Conservation (phyloP, 2,113 vertebrate species). For the Myrmecobius fasciatus region DNA sequence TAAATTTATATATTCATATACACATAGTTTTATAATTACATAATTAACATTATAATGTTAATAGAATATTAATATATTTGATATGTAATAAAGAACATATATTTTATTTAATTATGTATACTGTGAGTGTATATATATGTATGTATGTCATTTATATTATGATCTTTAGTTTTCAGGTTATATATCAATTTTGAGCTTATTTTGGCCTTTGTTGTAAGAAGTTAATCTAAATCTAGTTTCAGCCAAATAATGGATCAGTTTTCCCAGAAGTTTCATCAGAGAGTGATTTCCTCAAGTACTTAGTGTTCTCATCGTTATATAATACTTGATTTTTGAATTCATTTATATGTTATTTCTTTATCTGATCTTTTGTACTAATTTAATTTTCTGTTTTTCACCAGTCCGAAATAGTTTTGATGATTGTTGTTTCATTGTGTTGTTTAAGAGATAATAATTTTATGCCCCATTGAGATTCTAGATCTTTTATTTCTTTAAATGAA, state of each 20-base stretch:
- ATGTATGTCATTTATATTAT: background rate
- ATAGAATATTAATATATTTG: background rate
- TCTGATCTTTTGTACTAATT: background rate
- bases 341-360: background rate
- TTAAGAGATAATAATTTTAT: background rate
- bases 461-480: background rate
- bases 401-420: background rate
- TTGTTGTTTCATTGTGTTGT: background rate
- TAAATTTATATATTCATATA: too few relatives aligned
- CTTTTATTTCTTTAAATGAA: background rate
- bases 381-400: background rate
- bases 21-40: too few relatives aligned
- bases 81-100: background rate
- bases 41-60: background rate
- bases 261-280: background rate
- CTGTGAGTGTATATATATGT: background rate
- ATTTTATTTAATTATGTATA: background rate
- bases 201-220: background rate
- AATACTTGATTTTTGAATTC: background rate
- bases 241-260: background rate
- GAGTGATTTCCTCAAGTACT: background rate
- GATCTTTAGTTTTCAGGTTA: background rate
- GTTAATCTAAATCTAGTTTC: background rate
- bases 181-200: background rate
- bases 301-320: background rate